Conservation (phyloP, 2,888 invertebrate genomes). For the Tholera decimalis region DNA sequence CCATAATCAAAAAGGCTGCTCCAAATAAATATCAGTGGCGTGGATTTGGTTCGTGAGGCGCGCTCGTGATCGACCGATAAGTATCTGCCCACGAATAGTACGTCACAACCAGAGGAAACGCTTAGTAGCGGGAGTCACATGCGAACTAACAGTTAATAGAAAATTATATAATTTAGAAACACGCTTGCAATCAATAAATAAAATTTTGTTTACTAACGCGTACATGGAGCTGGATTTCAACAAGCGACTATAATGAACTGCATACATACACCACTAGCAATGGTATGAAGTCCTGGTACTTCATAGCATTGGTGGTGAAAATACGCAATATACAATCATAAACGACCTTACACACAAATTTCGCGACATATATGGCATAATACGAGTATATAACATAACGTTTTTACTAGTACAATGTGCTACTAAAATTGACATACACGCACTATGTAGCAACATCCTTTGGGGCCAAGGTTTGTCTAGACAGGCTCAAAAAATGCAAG, state of each 20-base stretch:
- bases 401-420: slow-evolving; percentile 10
- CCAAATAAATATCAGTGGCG: slow-evolving; percentile 68
- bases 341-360: slow-evolving; percentile 18
- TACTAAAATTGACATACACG: slow-evolving; percentile 46
- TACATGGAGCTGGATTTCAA: too few species aligned
- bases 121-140: slow-evolving; percentile 58
- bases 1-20: slow-evolving; percentile 62
- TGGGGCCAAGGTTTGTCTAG: slow-evolving; percentile 56
- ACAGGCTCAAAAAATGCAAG: slow-evolving; percentile 44
- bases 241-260: background rate
- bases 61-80: slow-evolving; percentile 71
- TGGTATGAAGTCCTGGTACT: background rate
- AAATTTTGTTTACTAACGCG: slow-evolving; percentile 10
- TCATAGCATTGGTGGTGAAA: too few species aligned
- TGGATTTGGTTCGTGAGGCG: slow-evolving; percentile 67
- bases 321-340: background rate
- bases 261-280: background rate
- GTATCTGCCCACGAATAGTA: slow-evolving; percentile 70
- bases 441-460: slow-evolving; percentile 59
- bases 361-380: slow-evolving; percentile 11
- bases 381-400: slow-evolving; percentile 1
- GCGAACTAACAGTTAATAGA: slow-evolving; percentile 58
- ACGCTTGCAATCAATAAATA: slow-evolving; percentile 28
- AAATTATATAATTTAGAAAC: slow-evolving; percentile 41
- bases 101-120: slow-evolving; percentile 61